Conservation (phyloP, 2,888 invertebrate species). For the Platynereis dumerilii region DNA sequence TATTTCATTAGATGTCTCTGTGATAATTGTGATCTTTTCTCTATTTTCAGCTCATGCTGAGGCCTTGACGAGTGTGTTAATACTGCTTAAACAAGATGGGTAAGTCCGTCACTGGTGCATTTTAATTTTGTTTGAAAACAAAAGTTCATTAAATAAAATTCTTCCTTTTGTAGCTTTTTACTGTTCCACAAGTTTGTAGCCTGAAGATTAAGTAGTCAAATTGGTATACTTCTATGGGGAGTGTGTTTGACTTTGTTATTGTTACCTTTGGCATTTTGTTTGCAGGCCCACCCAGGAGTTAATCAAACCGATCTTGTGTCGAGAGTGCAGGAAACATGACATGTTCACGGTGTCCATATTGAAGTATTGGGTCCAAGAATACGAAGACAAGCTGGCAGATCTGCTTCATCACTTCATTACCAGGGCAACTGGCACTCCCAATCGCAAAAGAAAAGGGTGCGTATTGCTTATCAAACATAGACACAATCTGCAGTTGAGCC, state of each 20-base stretch:
- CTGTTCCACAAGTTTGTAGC: too few relatives aligned
- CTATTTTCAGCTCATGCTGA: conserved; percentile 83
- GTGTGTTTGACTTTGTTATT: too few relatives aligned
- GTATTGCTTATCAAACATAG: not conserved
- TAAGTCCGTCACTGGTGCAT: conserved; percentile 64
- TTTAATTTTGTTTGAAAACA: not conserved
- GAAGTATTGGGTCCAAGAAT: conserved; percentile 92
- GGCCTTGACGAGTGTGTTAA: conserved; percentile 86
- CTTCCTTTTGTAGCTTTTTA: too few relatives aligned
- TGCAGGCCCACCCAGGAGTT: conserved; percentile 82
- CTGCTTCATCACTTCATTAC: conserved; percentile 64
- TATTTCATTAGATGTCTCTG: too few relatives aligned
- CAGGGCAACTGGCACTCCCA: conserved; percentile 79
- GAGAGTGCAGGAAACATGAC: conserved; percentile 71
- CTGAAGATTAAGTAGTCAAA: too few relatives aligned
- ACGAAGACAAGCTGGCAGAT: conserved; percentile 79
- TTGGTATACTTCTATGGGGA: too few relatives aligned
- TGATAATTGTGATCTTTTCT: too few relatives aligned
- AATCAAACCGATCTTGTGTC: conserved; percentile 77
- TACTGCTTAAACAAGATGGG: conserved; percentile 91
- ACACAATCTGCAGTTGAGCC: too few relatives aligned
- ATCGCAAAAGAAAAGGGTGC: conserved; percentile 75
- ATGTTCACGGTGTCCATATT: conserved; percentile 89
- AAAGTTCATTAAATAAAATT: not conserved
- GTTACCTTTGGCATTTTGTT: too few relatives aligned